Evolutionary conservation across 2,797 vertebrate species (phyloP).

Genomic region (Cichlasoma orientale): DNA sequence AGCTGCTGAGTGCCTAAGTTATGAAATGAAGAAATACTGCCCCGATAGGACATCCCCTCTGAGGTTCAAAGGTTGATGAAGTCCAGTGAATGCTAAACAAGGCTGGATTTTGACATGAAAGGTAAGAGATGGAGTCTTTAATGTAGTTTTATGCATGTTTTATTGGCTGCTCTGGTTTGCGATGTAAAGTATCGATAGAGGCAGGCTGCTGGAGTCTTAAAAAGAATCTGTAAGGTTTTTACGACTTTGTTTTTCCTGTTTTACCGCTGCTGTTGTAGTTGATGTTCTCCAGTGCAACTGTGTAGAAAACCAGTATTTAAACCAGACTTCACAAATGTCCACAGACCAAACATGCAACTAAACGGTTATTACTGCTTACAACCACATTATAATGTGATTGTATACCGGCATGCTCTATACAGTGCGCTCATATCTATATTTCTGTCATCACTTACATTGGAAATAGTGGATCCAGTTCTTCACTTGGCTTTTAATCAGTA

Average conservation of each 20-base stretch:
- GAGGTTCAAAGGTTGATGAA: conserved; percentile 62
- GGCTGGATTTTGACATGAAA: neutral
- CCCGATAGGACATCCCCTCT: neutral
- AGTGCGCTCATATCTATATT: neutral
- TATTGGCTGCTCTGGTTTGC: neutral
- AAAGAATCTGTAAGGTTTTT: neutral
- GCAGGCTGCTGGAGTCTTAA: neutral
- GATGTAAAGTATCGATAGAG: neutral
- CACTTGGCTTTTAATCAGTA: neutral
- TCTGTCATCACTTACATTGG: neutral
- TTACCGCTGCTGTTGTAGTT: neutral
- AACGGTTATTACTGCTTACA: neutral
- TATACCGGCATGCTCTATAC: too few species aligned
- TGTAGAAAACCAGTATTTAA: too few species aligned
- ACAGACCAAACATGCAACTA: neutral
- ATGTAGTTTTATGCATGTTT: neutral
- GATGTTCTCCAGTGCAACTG: too few species aligned
- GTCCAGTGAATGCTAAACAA: neutral
- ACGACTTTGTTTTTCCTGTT: neutral
- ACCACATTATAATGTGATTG: neutral
- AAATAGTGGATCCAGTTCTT: neutral
- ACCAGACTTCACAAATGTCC: too few species aligned
- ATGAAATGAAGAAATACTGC: neutral
- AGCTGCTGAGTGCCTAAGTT: neutral
- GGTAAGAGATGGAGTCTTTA: conserved; percentile 42